Evolutionary conservation across 2,113 vertebrate species (phyloP).

Genomic region (Panthera uncia): DNA sequence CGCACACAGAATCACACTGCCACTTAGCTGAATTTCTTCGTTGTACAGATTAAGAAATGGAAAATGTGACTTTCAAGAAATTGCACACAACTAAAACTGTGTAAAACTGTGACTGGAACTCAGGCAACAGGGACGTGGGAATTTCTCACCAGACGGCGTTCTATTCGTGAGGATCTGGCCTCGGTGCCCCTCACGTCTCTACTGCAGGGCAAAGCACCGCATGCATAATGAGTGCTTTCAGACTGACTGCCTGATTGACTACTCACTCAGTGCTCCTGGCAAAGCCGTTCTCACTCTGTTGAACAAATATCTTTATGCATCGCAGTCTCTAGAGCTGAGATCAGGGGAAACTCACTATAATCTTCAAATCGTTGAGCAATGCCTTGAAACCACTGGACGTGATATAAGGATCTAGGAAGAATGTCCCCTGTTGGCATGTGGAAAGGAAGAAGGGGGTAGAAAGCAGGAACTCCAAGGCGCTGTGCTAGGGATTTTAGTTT

Average conservation of each 20-base stretch:
- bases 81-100: background rate
- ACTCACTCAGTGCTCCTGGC: background rate
- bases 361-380: background rate
- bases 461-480: background rate
- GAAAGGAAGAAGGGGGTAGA: background rate
- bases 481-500: background rate
- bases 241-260: conserved; percentile 57
- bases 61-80: conserved; percentile 17
- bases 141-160: background rate
- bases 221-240: background rate
- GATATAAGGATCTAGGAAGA: background rate
- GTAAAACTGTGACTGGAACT: background rate
- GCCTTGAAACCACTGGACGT: background rate
- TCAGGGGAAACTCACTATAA: background rate
- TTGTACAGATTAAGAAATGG: background rate
- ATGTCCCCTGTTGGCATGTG: background rate
- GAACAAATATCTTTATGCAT: conserved; percentile 10
- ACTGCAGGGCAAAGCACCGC: background rate
- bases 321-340: background rate
- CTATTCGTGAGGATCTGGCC: background rate
- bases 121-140: background rate
- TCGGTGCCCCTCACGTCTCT: background rate
- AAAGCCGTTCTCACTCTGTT: conserved; percentile 27
- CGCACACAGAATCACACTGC: background rate
- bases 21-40: background rate